Conservation (phyloP, 2,113 vertebrate genomes). For the Laticauda colubrina region DNA sequence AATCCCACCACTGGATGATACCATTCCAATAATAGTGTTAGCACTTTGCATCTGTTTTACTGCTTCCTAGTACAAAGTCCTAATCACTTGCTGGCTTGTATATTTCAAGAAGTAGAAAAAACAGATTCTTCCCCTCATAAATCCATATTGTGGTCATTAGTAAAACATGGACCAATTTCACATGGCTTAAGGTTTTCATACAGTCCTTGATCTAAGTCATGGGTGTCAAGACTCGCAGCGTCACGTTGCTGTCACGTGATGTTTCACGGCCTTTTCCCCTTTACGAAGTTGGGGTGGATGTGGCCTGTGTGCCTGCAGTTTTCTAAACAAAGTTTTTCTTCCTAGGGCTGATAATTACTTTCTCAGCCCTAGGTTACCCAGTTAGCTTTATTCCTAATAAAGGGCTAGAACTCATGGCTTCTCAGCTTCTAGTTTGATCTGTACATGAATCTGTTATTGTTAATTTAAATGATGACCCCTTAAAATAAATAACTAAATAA, state of each 20-base stretch:
- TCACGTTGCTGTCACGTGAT: too few species aligned
- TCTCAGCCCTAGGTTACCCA: neutral
- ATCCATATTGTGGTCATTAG: constrained; percentile 17
- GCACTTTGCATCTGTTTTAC: constrained; percentile 36
- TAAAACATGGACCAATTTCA: constrained; percentile 14
- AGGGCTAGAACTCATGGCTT: neutral
- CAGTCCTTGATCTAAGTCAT: neutral
- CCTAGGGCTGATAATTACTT: neutral
- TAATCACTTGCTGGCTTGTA: constrained; percentile 37
- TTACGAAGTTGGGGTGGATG: too few species aligned
- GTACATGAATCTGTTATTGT: neutral
- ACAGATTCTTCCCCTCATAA: constrained; percentile 30
- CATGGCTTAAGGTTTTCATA: constrained; percentile 23
- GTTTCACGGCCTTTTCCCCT: too few species aligned
- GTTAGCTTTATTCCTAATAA: neutral
- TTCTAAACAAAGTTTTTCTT: neutral
- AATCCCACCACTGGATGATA: too few species aligned
- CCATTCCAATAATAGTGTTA: neutral
- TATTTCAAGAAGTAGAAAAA: constrained; percentile 30
- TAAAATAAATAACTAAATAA: neutral
- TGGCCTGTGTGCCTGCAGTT: neutral
- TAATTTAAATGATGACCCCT: neutral
- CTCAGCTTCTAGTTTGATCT: neutral
- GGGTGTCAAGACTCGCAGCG: too few species aligned
- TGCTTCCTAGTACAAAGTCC: constrained; percentile 39